Base-by-base conservation (phyloP, 2,113 vertebrate genomes). In the Colinus virginianus region DNA sequence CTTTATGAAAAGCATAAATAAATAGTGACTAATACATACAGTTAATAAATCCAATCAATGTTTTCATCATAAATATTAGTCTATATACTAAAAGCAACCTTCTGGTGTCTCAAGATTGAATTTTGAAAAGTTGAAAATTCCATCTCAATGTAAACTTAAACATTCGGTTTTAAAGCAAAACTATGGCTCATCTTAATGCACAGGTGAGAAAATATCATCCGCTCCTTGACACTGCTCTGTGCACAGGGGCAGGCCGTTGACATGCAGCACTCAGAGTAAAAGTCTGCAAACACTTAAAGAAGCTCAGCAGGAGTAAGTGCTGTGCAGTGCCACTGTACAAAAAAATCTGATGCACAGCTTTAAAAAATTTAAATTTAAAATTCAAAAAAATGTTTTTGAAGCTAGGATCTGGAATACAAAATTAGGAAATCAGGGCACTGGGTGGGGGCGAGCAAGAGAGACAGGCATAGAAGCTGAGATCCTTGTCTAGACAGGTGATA, bases 221-320 rank as follows among this genome's bases (percentile, higher is more conserved):
- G 9, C 30, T 68, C 58, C 30, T 7, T 0, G 0, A 23, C 32
- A 45, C 7, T 1, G 1, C 11, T 49, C 30, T 17, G 36, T 51
- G 40, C 58, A 56, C 20, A 1, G 1, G 11, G 11, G 6, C 11
- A 42, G 11, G 38, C 23, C 59, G n/a, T 8, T 3, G 36, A 61
- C 34, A 64, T 1, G 28, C 1, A 70, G 72, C 11, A 77, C 2
- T 2, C 1, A 2, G 11, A 9, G 21, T 23, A 55, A 43, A 56
- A n/a, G 70, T 56, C 70, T 74, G 51, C 38, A 42, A 55, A 25
- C 3, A 63, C 18, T 8, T 42, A 36, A 80, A 48, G 43, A 75
- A 46, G 7, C 7, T 67, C 2, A 1, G 42, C 43, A 43, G 25
- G 22, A 59, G 2, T 18, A 56, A 34, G 13, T 18, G 43, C 32